phyloP scores from a whole-genome alignment of 2,797 vertebrate species.

The Typhlichthys eigenmanni region DNA sequence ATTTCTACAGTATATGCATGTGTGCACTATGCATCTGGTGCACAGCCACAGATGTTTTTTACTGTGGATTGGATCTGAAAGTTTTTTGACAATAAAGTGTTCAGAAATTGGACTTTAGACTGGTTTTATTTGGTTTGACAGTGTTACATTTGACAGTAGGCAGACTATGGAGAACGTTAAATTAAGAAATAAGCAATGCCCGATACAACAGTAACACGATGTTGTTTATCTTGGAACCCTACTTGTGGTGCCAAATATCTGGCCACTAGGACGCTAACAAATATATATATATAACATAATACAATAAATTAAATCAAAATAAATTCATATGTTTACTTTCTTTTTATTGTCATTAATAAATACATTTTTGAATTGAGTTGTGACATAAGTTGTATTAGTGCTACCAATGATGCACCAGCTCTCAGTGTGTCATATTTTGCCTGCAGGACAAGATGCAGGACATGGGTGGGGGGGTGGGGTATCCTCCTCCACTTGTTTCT shows the following conservation, averaged over 20 bases:
- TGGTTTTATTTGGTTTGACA: too few relatives aligned
- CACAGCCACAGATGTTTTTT: background rate
- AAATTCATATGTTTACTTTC: too few relatives aligned
- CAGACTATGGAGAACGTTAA: too few relatives aligned
- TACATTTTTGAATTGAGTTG: background rate
- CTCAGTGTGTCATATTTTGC: slow-evolving; percentile 31
- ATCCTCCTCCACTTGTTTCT: slow-evolving; percentile 52
- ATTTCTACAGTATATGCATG: background rate
- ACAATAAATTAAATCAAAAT: too few relatives aligned
- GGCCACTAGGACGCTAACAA: too few relatives aligned
- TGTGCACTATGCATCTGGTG: background rate
- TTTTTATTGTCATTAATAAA: too few relatives aligned
- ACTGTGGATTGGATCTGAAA: background rate
- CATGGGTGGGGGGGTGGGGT: slow-evolving; percentile 5
- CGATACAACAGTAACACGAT: too few relatives aligned
- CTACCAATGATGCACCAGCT: slow-evolving; percentile 34
- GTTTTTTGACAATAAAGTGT: background rate
- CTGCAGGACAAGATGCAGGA: slow-evolving; percentile 29
- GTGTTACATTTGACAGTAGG: background rate
- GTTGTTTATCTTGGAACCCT: too few relatives aligned
- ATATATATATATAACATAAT: too few relatives aligned
- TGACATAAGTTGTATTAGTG: slow-evolving; percentile 10
- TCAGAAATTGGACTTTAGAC: background rate
- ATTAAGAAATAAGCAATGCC: too few relatives aligned
- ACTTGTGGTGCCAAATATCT: too few relatives aligned